phyloP scores from a whole-genome alignment of 2,888 invertebrate species.

The Melanophora roralis region DNA sequence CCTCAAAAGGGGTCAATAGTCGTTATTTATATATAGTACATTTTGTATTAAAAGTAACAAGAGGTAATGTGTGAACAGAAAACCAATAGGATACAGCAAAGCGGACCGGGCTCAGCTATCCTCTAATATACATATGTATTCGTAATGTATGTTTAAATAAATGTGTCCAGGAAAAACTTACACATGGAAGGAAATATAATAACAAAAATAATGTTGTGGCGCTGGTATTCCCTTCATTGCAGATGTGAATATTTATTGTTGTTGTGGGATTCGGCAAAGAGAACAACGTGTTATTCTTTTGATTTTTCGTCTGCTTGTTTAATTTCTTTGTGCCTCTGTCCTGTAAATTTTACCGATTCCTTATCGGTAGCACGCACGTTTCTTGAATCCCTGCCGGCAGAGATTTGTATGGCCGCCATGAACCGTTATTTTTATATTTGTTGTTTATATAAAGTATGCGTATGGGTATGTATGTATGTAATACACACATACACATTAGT shows the following conservation, averaged over 20 bases:
- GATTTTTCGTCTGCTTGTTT: background rate
- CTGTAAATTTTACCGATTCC: background rate
- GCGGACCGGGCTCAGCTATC: too few species aligned
- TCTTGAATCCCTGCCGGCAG: conserved; percentile 46
- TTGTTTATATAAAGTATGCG: background rate
- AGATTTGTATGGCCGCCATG: conserved; percentile 11
- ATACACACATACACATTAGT: background rate
- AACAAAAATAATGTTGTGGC: background rate
- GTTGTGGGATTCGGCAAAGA: background rate
- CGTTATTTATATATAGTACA: too few species aligned
- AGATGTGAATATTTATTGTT: background rate
- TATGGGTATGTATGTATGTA: background rate
- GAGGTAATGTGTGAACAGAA: too few species aligned
- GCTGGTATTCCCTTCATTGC: background rate
- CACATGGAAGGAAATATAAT: background rate
- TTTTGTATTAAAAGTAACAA: too few species aligned
- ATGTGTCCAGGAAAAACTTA: too few species aligned
- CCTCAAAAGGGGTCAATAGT: too few species aligned
- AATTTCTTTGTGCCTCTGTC: background rate
- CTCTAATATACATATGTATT: too few species aligned
- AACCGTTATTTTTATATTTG: background rate
- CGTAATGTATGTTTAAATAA: too few species aligned
- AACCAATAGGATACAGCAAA: too few species aligned
- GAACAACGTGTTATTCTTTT: background rate
- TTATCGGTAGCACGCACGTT: conserved; percentile 42